Evolutionary conservation across 1,140 invertebrate species (phyloP), one percentile per base, ranked within the genome.

Genomic region (Carposina sasakii): DNA sequence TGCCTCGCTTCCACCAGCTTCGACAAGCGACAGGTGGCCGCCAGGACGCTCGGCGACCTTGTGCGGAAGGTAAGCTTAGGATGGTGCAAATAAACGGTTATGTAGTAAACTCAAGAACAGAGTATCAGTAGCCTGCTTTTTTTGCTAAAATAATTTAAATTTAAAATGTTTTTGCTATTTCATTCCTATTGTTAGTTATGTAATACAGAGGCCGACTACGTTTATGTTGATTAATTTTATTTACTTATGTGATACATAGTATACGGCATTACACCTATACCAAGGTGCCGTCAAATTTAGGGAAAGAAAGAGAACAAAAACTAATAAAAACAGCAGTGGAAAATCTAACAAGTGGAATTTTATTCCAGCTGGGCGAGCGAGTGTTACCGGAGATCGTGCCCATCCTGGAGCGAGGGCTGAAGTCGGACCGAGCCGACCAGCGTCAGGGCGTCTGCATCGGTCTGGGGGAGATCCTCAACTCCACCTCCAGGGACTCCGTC

Each of bases 371-470:
- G 28, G 98, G 98, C 16, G 98, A 99, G 86, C 89, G 98, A 56
- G 96, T 99, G 8, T 71, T 99, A 48, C 97, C 97, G 0, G 97
- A 99, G 86, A 99, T 99, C 36, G 97, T 99, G 71, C 98, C 98
- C 0, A 98, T 99, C 69, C 85, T 99, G 33, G 97, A 99, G 82
- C 89, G 91, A 52, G 97, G 97, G 0, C 85, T 99, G 31, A 92
- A 97, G 61, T 98, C 96, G 0, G 92, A 96, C 37, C 89, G 94
- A 37, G 79, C 95, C 6, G 97, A 99, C 85, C 96, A 99, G 79
- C 87, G 98, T 21, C 96, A 99, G 85, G 98, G 98, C 63, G 98
- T 99, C 9, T 99, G 98, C 78, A 98, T 99, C 75, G 98, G 98
- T 3, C 87, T 99, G 1, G 96, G 95, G 0, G 98, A 99, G 89